Conservation (phyloP, 2,888 invertebrate genomes). For the Drosophila birchii region DNA sequence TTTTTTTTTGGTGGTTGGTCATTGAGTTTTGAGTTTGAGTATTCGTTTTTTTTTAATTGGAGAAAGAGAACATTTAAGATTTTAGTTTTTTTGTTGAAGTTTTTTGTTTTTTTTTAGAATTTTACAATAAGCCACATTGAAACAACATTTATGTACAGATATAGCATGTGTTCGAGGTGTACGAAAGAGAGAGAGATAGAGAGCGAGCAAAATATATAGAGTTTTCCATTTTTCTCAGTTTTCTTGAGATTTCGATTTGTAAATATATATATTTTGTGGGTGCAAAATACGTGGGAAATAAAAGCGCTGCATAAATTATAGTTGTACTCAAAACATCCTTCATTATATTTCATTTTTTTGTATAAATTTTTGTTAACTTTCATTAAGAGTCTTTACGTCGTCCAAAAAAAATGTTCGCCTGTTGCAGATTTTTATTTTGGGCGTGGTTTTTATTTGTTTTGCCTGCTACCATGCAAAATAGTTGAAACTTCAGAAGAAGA, state of each 20-base stretch:
- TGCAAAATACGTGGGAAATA: slow-evolving; percentile 71
- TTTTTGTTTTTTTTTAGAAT: slow-evolving; percentile 37
- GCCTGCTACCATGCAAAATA: slow-evolving; percentile 84
- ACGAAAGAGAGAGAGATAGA: slow-evolving; percentile 53
- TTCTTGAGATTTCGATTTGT: slow-evolving; percentile 24
- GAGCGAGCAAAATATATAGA: slow-evolving; percentile 47
- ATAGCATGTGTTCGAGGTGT: slow-evolving; percentile 74
- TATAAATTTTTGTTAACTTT: slow-evolving; percentile 69
- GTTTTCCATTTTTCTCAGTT: slow-evolving; percentile 46
- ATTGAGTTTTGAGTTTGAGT: slow-evolving; percentile 67
- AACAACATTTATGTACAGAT: slow-evolving; percentile 80
- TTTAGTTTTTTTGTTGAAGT: slow-evolving; percentile 63
- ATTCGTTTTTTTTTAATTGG: slow-evolving; percentile 52
- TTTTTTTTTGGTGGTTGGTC: slow-evolving; percentile 57
- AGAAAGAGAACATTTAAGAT: slow-evolving; percentile 72
- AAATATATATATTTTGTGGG: slow-evolving; percentile 45
- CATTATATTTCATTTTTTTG: slow-evolving; percentile 30
- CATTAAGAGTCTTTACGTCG: slow-evolving; percentile 84
- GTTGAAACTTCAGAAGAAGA: slow-evolving; percentile 77
- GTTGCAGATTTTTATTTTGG: slow-evolving; percentile 56
- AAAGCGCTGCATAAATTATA: slow-evolving; percentile 46
- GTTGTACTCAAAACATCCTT: slow-evolving; percentile 46
- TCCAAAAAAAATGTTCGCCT: slow-evolving; percentile 74
- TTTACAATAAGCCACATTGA: slow-evolving; percentile 69
- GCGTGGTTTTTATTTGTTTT: slow-evolving; percentile 70